Percentiles rank a stretch among this genome's conserved stretches.
Evolutionary conservation across 2,113 vertebrate genomes (phyloP).

Genomic region (Nasalis larvatus): DNA sequence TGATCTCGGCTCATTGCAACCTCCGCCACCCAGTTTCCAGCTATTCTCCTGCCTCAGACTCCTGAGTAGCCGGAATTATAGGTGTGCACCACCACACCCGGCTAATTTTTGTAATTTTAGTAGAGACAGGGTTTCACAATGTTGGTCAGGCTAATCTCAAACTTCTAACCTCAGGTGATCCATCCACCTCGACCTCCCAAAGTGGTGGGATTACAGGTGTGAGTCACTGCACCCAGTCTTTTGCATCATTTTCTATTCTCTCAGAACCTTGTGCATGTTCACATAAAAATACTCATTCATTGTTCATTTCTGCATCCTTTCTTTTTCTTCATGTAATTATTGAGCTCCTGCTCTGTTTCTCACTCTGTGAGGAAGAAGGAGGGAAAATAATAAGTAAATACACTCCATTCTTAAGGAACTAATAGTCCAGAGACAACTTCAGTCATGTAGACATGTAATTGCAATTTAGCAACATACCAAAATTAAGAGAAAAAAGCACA

Average conservation of each 20-base stretch:
- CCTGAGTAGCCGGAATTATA: too few species aligned
- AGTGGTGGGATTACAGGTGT: too few species aligned
- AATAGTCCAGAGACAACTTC: neutral
- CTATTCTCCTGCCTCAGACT: too few species aligned
- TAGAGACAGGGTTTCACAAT: too few species aligned
- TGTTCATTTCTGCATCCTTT: neutral
- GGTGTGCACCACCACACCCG: fast-evolving
- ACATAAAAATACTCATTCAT: neutral
- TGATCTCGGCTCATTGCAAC: too few species aligned
- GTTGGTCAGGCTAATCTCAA: too few species aligned
- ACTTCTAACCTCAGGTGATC: too few species aligned
- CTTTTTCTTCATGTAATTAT: slow-evolving; percentile 13
- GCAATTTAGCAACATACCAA: neutral
- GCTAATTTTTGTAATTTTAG: too few species aligned
- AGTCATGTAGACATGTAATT: neutral
- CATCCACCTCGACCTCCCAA: too few species aligned
- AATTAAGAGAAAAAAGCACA: neutral
- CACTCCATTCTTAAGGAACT: neutral
- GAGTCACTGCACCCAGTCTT: too few species aligned
- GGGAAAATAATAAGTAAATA: neutral
- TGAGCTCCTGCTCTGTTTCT: neutral
- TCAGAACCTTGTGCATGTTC: neutral
- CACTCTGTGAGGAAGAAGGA: neutral
- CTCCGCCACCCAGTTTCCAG: too few species aligned
- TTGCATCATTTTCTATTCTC: neutral